Percentiles rank a stretch among this genome's conserved stretches.
These are phyloP conservation scores for Cepphus grylle DNA, from an alignment of 2,113 vertebrate genomes.

Conservation along the genomic window DNA sequence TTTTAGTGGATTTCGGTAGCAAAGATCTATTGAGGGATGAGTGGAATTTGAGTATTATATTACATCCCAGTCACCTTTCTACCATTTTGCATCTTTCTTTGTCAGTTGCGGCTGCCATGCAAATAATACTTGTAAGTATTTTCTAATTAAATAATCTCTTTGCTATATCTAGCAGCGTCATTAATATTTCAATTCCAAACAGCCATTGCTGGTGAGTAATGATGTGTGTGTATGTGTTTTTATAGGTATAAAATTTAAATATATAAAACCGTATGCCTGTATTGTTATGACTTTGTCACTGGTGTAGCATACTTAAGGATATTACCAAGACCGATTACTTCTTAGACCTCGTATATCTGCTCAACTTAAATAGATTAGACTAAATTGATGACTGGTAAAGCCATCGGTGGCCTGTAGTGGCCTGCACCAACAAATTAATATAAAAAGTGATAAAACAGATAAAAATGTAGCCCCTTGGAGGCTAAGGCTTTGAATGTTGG, in stretches of 20 bases:
- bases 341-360: neutral
- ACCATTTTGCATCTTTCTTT: neutral
- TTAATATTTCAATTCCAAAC: neutral
- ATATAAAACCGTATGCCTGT: neutral
- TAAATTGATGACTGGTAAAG: neutral
- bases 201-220: neutral
- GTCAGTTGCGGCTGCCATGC: neutral
- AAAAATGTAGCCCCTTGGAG: neutral
- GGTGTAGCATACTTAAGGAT: neutral
- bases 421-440: neutral
- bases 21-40: neutral
- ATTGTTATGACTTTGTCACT: neutral
- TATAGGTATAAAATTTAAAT: neutral
- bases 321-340: neutral
- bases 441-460: neutral
- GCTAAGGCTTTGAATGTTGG: neutral
- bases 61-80: neutral
- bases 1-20: neutral
- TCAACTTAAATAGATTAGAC: neutral
- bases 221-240: too few species aligned
- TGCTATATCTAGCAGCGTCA: neutral
- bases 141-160: neutral
- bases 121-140: neutral
- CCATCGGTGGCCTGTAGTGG: neutral
- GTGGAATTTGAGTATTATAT: neutral